These are phyloP conservation scores for Drosophila virilis DNA, from an alignment of 1,140 invertebrate genomes.

Conservation along the genomic window DNA sequence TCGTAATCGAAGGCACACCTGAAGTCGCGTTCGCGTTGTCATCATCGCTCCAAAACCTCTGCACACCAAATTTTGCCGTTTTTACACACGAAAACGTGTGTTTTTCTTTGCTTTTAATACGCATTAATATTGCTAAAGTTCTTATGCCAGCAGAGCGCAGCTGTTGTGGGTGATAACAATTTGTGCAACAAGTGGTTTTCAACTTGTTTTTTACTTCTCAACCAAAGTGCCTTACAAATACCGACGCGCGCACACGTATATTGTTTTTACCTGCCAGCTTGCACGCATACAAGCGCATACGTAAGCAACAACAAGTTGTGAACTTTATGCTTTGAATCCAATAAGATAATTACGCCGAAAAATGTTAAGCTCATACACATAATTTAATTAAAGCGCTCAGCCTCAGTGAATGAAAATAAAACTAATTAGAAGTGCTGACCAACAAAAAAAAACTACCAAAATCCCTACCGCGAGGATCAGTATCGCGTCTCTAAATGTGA, in stretches of 20 bases:
- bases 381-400: slow-evolving; percentile 60
- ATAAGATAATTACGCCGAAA: slow-evolving; percentile 70
- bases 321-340: slow-evolving; percentile 53
- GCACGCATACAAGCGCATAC: slow-evolving; percentile 18
- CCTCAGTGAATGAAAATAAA: slow-evolving; percentile 24
- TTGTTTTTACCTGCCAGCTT: slow-evolving; percentile 37
- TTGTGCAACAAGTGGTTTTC: slow-evolving; percentile 68
- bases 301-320: slow-evolving; percentile 52
- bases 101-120: slow-evolving; percentile 38
- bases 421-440: slow-evolving; percentile 31
- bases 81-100: slow-evolving; percentile 46
- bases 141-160: slow-evolving; percentile 6
- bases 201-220: slow-evolving; percentile 50
- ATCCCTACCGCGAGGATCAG: slow-evolving; percentile 78
- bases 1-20: slow-evolving; percentile 37
- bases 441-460: slow-evolving; percentile 32
- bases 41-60: slow-evolving; percentile 47
- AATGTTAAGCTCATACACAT: slow-evolving; percentile 63
- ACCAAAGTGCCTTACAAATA: slow-evolving; percentile 60
- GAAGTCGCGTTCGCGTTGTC: slow-evolving; percentile 63
- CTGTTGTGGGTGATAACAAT: slow-evolving; percentile 27
- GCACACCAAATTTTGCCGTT: slow-evolving; percentile 51
- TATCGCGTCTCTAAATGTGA: slow-evolving; percentile 58
- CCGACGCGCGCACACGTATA: slow-evolving; percentile 25
- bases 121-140: slow-evolving; percentile 40